Percentiles rank a stretch among this genome's conserved stretches.
Evolutionary conservation across 2,888 invertebrate genomes (phyloP).

Genomic region (Ischnura elegans): DNA sequence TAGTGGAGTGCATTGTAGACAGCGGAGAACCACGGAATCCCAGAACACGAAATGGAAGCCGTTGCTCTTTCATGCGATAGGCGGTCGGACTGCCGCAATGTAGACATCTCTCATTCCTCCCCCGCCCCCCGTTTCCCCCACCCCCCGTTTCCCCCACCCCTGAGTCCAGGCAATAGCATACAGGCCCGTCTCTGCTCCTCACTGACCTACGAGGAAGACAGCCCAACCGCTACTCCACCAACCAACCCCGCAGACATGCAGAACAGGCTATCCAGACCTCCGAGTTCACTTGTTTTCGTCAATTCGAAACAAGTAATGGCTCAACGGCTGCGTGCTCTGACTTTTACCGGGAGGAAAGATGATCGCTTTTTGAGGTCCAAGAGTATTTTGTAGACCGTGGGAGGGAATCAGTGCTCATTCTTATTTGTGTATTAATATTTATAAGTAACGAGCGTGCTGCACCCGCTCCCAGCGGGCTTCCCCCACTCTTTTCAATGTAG

Average conservation of each 20-base stretch:
- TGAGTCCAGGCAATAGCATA: background rate
- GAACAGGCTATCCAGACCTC: background rate
- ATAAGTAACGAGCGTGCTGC: background rate
- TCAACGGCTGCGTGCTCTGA: background rate
- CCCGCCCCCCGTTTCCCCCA: background rate
- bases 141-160: background rate
- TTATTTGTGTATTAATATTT: background rate
- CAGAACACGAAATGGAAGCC: slow-evolving; percentile 14
- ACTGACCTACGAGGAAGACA: background rate
- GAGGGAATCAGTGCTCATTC: background rate
- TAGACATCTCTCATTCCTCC: slow-evolving; percentile 9
- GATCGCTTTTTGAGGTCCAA: background rate
- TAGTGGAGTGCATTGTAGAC: background rate
- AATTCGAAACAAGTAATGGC: slow-evolving; percentile 18
- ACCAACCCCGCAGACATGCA: background rate
- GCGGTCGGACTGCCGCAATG: slow-evolving; percentile 15
- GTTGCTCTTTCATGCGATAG: slow-evolving; percentile 8
- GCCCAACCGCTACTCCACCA: background rate
- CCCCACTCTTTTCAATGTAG: background rate
- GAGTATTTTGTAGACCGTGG: background rate
- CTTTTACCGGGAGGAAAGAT: background rate
- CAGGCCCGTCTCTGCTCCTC: background rate
- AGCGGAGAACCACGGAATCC: slow-evolving; percentile 27
- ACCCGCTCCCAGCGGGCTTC: too few relatives aligned
- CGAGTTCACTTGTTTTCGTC: background rate